These are phyloP conservation scores for Gambusia yucatana DNA, from an alignment of 2,797 vertebrate species.

Conservation along the genomic window DNA sequence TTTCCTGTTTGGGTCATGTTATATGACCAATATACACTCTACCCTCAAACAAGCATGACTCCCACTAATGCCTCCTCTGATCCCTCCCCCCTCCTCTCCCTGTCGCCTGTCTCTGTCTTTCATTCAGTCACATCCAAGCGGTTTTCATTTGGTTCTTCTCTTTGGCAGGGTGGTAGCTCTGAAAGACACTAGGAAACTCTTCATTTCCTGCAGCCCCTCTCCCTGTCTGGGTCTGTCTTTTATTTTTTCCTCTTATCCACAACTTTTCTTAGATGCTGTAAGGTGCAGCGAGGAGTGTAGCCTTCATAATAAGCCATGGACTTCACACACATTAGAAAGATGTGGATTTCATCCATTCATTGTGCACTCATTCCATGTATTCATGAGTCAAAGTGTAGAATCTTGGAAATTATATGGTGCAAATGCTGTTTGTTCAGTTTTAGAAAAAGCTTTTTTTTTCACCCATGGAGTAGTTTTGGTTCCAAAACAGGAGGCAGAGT, in stretches of 20 bases:
- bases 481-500: conserved; percentile 38
- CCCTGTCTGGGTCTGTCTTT: conserved; percentile 56
- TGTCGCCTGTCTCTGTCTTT: conserved; percentile 75
- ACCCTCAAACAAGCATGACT: conserved; percentile 89
- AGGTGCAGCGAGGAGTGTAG: conserved; percentile 61
- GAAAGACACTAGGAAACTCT: conserved; percentile 51
- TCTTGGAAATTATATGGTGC: conserved; percentile 64
- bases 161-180: conserved; percentile 63
- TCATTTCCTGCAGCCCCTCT: conserved; percentile 48
- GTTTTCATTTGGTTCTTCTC: conserved; percentile 72
- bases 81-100: conserved; percentile 58
- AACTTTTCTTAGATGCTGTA: conserved; percentile 50
- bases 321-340: conserved; percentile 67
- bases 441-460: conserved; percentile 45
- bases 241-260: conserved; percentile 43
- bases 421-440: conserved; percentile 51
- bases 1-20: conserved; percentile 78
- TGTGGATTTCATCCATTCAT: conserved; percentile 91
- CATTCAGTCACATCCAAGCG: conserved; percentile 73
- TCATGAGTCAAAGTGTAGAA: conserved; percentile 68
- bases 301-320: conserved; percentile 41
- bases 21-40: conserved; percentile 81
- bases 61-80: conserved; percentile 81
- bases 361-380: conserved; percentile 79
- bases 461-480: conserved; percentile 45